Evolutionary conservation across 1,140 invertebrate species (phyloP).

Genomic region (Cydia splendana): DNA sequence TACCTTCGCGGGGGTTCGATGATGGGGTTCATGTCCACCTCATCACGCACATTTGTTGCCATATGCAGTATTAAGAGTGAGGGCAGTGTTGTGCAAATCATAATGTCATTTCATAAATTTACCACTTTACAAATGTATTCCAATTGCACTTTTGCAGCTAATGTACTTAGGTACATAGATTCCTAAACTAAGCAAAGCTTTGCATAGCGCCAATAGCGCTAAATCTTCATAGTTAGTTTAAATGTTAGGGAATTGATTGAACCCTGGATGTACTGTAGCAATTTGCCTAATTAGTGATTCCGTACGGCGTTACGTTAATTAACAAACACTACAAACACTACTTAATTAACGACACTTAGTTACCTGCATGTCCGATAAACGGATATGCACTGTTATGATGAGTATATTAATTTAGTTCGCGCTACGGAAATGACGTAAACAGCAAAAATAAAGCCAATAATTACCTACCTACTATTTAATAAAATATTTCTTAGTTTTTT

Average conservation of each 20-base stretch:
- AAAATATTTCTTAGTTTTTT: too few species aligned
- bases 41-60: too few species aligned
- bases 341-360: constrained; percentile 1
- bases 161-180: too few species aligned
- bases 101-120: too few species aligned
- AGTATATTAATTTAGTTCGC: background rate
- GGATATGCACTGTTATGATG: background rate
- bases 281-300: constrained; percentile 3
- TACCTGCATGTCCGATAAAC: background rate
- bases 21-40: too few species aligned
- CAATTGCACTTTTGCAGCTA: background rate
- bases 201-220: background rate
- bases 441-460: too few species aligned
- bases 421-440: too few species aligned
- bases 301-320: background rate
- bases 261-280: background rate
- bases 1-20: too few species aligned
- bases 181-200: background rate
- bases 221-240: background rate
- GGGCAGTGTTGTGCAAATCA: too few species aligned
- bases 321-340: constrained; percentile 15
- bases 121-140: too few species aligned
- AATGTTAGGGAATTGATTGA: constrained; percentile 10
- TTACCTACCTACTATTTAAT: too few species aligned
- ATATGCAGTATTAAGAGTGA: too few species aligned